Conservation (phyloP, 2,797 vertebrate genomes). For the Acrossocheilus fasciatus region DNA sequence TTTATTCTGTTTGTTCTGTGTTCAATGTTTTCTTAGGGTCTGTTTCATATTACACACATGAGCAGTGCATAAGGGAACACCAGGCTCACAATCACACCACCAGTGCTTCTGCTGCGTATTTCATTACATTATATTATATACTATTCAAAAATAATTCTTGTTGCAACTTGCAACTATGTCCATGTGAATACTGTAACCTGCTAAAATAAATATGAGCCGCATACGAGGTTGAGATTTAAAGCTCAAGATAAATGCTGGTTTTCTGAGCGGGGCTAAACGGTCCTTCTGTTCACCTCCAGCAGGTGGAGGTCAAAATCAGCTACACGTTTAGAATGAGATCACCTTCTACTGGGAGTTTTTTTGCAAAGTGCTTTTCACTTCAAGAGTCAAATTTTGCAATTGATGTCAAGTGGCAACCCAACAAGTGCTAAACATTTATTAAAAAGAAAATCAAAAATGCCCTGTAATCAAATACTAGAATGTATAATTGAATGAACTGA, state of each 20-base stretch:
- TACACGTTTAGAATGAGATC: not conserved
- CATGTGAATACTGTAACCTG: not conserved
- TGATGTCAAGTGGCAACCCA: not conserved
- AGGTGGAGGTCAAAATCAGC: conserved; percentile 42
- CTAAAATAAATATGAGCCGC: not conserved
- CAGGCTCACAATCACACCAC: not conserved
- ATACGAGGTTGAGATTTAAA: not conserved
- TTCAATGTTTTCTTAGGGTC: conserved; percentile 27
- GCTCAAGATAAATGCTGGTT: conserved; percentile 30
- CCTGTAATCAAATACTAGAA: not conserved
- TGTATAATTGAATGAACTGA: not conserved
- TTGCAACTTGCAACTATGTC: not conserved
- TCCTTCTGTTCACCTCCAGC: conserved; percentile 30
- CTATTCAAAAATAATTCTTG: not conserved
- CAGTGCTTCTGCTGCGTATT: not conserved
- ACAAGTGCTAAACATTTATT: not conserved
- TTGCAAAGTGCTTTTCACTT: not conserved
- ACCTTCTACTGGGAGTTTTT: not conserved
- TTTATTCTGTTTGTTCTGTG: conserved; percentile 26
- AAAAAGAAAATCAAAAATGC: not conserved
- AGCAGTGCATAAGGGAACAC: not conserved
- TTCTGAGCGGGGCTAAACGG: conserved; percentile 16
- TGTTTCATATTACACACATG: not conserved
- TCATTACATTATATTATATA: no score
- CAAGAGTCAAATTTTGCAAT: not conserved